Evolutionary conservation across 2,888 invertebrate genomes (phyloP), one percentile per base, ranked within the genome.

Genomic region (Ophonus ardosiacus): DNA sequence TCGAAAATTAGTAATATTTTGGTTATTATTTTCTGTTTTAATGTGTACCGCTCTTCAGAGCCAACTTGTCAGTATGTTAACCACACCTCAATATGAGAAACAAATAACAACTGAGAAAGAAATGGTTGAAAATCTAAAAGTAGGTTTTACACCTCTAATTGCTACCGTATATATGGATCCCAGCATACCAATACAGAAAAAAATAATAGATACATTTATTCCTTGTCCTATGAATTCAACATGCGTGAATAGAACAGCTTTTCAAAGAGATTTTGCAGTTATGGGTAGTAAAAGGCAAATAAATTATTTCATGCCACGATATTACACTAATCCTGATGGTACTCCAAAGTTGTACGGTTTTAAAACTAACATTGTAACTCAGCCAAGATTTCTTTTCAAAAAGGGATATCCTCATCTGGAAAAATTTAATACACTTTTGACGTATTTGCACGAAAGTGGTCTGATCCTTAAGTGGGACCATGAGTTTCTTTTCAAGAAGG

Each of bases 61-160:
- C 38, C 78, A 68, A 7, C 15, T 86, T 17, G 57, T 83, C 17
- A 82, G 85, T 17, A 38, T 59, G n/a, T 63, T 86, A 63, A 85
- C 76, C 2, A 85, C 38, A 61, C 86, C 85, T 7, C 38, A 13
- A 8, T 80, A 79, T 61, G 85, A 85, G 17, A 31, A 78, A 10
- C 79, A 86, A 61, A 85, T 86, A 7, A 15, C 56, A 10, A 63
- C 24, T 56, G 6, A 82, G 13, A 51, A 82, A 15, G 85, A 86
- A 38, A n/a, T 86, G 8, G 10, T 82, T 0, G 21, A 85, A 51
- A 13, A 51, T 51, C 13, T 51, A 51, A 51, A 51, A 13, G 1
- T 51, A 0, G 43, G 43, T 0, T 51, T 51, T 51, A 10, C 8
- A 13, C 43, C 43, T 13, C n/a, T 15, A 57, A 57, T 57, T 57